Percentiles rank a stretch among this genome's conserved stretches.
Conservation (phyloP, 2,113 vertebrate genomes). For the Hucho hucho region DNA sequence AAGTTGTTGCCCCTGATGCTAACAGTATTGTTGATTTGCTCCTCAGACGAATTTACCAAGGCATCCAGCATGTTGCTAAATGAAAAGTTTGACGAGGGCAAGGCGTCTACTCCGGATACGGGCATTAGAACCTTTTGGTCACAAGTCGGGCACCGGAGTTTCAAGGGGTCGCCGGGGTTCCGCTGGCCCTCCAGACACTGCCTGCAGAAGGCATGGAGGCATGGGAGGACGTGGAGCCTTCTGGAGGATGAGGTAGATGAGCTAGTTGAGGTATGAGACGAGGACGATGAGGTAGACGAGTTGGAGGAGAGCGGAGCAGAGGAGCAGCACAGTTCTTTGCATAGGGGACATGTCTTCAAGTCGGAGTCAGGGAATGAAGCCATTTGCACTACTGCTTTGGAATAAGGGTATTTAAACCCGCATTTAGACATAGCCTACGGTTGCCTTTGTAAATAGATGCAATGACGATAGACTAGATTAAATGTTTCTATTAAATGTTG, state of each 20-base stretch:
- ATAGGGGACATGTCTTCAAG: conserved; percentile 83
- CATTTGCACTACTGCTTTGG: conserved; percentile 64
- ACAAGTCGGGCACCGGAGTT: conserved; percentile 83
- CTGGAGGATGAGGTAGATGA: conserved; percentile 61
- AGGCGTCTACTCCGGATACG: conserved; percentile 78
- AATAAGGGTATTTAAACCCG: neutral
- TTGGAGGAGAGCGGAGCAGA: conserved; percentile 82
- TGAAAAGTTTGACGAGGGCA: conserved; percentile 84
- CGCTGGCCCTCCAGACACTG: conserved; percentile 84
- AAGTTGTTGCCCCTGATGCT: conserved; percentile 58
- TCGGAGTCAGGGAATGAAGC: conserved; percentile 85
- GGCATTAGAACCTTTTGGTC: conserved; percentile 84
- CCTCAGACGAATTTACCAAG: conserved; percentile 63
- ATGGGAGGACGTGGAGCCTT: conserved; percentile 83
- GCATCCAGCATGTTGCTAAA: conserved; percentile 87
- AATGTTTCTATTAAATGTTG: neutral
- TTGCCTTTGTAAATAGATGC: no score
- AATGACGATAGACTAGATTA: no score
- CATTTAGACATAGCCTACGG: no score
- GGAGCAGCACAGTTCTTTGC: conserved; percentile 86
- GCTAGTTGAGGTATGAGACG: conserved; percentile 73
- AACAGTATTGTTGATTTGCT: conserved; percentile 62
- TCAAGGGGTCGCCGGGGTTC: conserved; percentile 75
- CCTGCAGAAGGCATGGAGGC: conserved; percentile 86
- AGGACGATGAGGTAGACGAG: conserved; percentile 82